Percentiles rank a stretch among this genome's conserved stretches.
Evolutionary conservation across 2,888 invertebrate genomes (phyloP).

Genomic region (Clunio marinus): DNA sequence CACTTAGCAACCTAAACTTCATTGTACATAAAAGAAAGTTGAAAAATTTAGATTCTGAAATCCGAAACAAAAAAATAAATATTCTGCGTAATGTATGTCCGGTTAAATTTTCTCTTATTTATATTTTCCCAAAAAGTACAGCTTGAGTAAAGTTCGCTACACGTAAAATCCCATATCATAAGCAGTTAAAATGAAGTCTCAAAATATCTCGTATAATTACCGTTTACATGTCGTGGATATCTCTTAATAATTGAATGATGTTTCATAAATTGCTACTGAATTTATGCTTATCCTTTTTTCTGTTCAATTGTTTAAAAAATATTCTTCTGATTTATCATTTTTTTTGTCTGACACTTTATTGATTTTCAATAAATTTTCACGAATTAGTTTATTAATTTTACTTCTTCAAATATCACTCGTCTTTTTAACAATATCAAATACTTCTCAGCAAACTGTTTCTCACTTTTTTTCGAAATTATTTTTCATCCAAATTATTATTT

Average conservation of each 20-base stretch:
- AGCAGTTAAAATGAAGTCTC: not conserved
- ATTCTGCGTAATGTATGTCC: not conserved
- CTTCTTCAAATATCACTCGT: too few relatives aligned
- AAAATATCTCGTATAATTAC: too few relatives aligned
- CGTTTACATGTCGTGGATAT: not conserved
- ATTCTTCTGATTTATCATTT: not conserved
- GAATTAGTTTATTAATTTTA: not conserved
- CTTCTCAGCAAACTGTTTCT: not conserved
- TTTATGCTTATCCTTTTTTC: too few relatives aligned
- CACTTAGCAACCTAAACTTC: too few relatives aligned
- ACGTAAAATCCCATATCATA: not conserved
- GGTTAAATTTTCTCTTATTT: not conserved
- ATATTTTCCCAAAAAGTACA: not conserved
- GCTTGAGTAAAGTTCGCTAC: not conserved
- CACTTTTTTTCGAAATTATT: not conserved
- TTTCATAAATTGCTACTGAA: too few relatives aligned
- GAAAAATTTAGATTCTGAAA: too few relatives aligned
- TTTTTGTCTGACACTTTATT: not conserved
- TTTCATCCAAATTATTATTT: not conserved
- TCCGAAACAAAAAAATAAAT: too few relatives aligned
- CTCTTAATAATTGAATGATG: too few relatives aligned
- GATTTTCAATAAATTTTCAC: not conserved
- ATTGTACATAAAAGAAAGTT: too few relatives aligned
- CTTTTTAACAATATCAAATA: too few relatives aligned
- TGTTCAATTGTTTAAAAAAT: not conserved